Base-by-base conservation (phyloP, 2,113 vertebrate genomes). In the Melanerpes aurifrons region DNA sequence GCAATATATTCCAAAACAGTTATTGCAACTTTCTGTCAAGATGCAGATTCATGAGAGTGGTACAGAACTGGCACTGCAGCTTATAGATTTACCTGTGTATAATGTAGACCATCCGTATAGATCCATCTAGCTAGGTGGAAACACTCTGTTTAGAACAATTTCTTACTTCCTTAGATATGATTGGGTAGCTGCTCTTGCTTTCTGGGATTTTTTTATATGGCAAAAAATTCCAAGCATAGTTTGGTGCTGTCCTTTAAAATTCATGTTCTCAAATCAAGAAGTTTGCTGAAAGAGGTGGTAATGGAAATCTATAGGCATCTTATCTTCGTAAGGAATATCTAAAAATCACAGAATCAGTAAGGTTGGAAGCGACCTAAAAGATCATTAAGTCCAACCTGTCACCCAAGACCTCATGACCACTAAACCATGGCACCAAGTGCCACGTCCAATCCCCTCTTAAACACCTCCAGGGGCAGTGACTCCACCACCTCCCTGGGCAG, bases 11-110 rank as follows among this genome's bases (percentile, higher is more conserved):
- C 22, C 63, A 92, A 82, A 84, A 17, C 5, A 61, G 22, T 6
- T 70, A 82, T 76, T 73, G 57, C 47, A 80, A 9, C 37, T 76
- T 87, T 87, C 74, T 63, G 57, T 56, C 26, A 70, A 69, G 71
- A 35, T 25, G 24, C 37, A 72, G 25, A 31, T 72, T 87, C n/a
- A 12, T 15, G 4, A 74, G 28, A 72, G 82, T 0, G 0, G 18
- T 35, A 32, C 20, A 56, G 71, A 62, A 76, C 20, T 70, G 37
- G n/a, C 57, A 76, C 15, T 59, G 72, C n/a, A 76, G 9, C 54
- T 66, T 48, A 62, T 2, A 69, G 59, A 43, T 76, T 69, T 76
- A 78, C 21, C 19, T 56, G 66, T 79, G 48, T 45, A 12, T 45
- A 71, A 31, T 29, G 63, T 87, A 76, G 21, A 35, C 21, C 9